A percentile compares a stretch with the other conserved stretches of the same genome.
These are phyloP conservation scores for Dryomyza anilis DNA, from an alignment of 2,888 invertebrate species.

Conservation along the genomic window DNA sequence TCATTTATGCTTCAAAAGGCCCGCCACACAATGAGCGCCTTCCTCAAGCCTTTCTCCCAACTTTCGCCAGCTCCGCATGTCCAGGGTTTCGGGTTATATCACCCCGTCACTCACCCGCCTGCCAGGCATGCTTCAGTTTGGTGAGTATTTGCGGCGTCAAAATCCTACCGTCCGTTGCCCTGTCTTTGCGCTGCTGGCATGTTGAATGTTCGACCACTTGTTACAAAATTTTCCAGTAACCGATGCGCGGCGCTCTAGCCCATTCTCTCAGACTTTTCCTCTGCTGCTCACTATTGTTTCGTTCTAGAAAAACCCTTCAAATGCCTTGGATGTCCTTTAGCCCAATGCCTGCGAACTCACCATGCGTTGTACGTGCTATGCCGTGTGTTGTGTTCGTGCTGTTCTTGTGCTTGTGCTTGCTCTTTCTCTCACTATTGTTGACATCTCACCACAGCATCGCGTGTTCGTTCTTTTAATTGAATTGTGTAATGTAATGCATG, in stretches of 20 bases:
- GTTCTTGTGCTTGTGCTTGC: not conserved
- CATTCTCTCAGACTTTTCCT: too few species aligned
- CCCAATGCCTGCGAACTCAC: too few species aligned
- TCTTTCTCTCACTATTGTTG: not conserved
- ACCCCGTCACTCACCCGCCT: not conserved
- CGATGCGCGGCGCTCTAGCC: too few species aligned
- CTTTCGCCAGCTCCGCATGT: too few species aligned
- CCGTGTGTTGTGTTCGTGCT: too few species aligned
- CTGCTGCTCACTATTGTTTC: not conserved
- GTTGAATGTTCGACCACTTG: conserved; percentile 45
- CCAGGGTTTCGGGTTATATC: too few species aligned
- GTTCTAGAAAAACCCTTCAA: not conserved
- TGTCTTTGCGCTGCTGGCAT: not conserved
- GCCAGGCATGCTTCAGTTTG: not conserved
- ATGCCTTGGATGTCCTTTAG: not conserved
- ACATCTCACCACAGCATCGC: conserved; percentile 11
- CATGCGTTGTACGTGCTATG: too few species aligned
- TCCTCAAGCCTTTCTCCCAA: too few species aligned
- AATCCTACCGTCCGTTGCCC: not conserved
- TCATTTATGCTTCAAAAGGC: conserved; percentile 37
- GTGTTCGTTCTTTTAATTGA: conserved; percentile 11
- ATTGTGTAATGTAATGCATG: conserved; percentile 13
- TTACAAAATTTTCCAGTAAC: conserved; percentile 41
- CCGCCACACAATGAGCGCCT: too few species aligned
- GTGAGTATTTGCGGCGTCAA: conserved; percentile 3